phyloP scores from a whole-genome alignment of 2,888 invertebrate genomes.

The Cerastis leucographa region DNA sequence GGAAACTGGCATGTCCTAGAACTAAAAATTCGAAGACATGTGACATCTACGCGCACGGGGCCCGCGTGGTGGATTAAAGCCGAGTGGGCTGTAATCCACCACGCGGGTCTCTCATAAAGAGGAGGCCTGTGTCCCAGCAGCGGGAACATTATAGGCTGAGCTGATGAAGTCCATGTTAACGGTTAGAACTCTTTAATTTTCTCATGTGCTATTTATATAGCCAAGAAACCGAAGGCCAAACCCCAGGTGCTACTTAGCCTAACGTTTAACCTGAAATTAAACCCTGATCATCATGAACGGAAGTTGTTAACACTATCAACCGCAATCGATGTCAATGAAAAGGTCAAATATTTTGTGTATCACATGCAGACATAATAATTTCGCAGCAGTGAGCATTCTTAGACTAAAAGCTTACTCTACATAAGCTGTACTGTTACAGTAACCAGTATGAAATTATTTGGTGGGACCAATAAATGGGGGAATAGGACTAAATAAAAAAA shows the following conservation, averaged over 20 bases:
- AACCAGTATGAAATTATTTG: too few species aligned
- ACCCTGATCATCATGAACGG: slow-evolving; percentile 19
- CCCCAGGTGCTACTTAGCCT: not conserved
- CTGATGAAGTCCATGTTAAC: too few species aligned
- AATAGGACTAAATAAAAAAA: too few species aligned
- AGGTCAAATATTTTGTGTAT: slow-evolving; percentile 39
- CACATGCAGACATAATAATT: slow-evolving; percentile 4
- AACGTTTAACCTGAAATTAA: slow-evolving; percentile 32
- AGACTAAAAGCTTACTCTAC: not conserved
- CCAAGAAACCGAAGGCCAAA: not conserved
- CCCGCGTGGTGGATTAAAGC: too few species aligned
- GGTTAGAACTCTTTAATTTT: not conserved
- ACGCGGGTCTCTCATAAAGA: too few species aligned
- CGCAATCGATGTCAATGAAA: slow-evolving; percentile 46
- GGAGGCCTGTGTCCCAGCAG: too few species aligned
- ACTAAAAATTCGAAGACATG: too few species aligned
- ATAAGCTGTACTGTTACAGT: not conserved
- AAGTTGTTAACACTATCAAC: slow-evolving; percentile 31
- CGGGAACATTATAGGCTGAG: too few species aligned
- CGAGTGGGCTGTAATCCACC: too few species aligned
- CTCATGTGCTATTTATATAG: not conserved
- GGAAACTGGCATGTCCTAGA: too few species aligned
- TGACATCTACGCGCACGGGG: too few species aligned
- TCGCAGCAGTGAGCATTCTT: not conserved
- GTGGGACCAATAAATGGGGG: too few species aligned